Evolutionary conservation across 2,888 invertebrate genomes (phyloP).

Genomic region (Sthenelais limicola): DNA sequence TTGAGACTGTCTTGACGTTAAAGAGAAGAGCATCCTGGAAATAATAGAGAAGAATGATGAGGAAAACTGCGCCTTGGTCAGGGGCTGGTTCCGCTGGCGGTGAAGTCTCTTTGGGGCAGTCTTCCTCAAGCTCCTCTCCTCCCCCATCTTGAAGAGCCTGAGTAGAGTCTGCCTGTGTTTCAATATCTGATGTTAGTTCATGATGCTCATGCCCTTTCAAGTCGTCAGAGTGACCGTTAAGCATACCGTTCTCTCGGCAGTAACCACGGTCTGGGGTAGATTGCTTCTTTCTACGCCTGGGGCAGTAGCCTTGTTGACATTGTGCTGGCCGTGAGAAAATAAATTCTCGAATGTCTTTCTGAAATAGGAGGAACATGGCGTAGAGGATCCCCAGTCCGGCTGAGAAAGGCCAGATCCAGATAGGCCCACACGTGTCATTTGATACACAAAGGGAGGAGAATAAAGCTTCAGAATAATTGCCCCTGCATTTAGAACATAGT

Average conservation of each 20-base stretch:
- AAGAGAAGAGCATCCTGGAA: conserved; percentile 53
- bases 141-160: neutral
- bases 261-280: neutral
- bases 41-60: conserved; percentile 54
- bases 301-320: conserved; percentile 35
- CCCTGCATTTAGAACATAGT: conserved; percentile 49
- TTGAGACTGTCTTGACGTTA: conserved; percentile 44
- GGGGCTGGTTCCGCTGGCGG: conserved; percentile 31
- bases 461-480: conserved; percentile 51
- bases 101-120: neutral
- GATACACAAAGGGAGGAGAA: conserved; percentile 52
- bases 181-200: conserved; percentile 14
- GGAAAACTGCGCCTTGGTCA: conserved; percentile 51
- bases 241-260: conserved; percentile 17
- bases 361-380: conserved; percentile 52
- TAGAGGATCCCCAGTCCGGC: conserved; percentile 49
- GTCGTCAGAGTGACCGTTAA: conserved; percentile 17
- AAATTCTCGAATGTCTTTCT: conserved; percentile 54
- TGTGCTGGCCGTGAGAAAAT: conserved; percentile 47
- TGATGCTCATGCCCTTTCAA: conserved; percentile 14
- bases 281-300: neutral
- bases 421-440: conserved; percentile 49
- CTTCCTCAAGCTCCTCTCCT: neutral
- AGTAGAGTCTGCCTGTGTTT: conserved; percentile 15
- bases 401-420: conserved; percentile 51